These are phyloP conservation scores for Scaptomyza montana DNA, from an alignment of 1,140 invertebrate genomes.

Conservation along the genomic window DNA sequence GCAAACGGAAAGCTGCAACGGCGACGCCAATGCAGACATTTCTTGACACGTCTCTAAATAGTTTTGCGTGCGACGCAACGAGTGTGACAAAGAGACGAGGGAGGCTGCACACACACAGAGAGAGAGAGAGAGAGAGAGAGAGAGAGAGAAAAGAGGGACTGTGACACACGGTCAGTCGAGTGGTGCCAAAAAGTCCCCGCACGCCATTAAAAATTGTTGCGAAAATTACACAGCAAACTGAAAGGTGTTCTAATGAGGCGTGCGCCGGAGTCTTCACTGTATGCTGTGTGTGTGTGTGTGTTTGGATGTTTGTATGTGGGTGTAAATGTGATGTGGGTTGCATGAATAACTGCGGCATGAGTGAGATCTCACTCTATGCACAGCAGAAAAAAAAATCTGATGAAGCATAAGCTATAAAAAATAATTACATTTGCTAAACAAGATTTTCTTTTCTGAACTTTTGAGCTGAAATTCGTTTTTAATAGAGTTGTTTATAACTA, in stretches of 20 bases:
- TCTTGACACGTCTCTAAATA: slow-evolving; percentile 83
- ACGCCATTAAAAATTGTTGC: slow-evolving; percentile 80
- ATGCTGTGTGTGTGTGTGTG: slow-evolving; percentile 13
- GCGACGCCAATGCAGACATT: slow-evolving; percentile 73
- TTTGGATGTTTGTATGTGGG: slow-evolving; percentile 20
- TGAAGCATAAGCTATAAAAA: slow-evolving; percentile 20
- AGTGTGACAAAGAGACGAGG: slow-evolving; percentile 20
- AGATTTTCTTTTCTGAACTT: background rate
- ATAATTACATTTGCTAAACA: slow-evolving; percentile 14
- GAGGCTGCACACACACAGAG: background rate
- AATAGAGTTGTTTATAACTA: background rate
- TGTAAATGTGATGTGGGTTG: slow-evolving; percentile 41
- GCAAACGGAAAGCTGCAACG: slow-evolving; percentile 21
- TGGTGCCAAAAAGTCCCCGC: slow-evolving; percentile 80
- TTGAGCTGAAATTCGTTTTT: background rate
- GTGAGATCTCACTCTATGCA: slow-evolving; percentile 46
- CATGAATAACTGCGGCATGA: slow-evolving; percentile 46
- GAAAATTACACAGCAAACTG: slow-evolving; percentile 80
- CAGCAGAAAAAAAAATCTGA: slow-evolving; percentile 21
- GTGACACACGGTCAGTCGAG: slow-evolving; percentile 75
- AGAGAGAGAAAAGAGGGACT: slow-evolving; percentile 22
- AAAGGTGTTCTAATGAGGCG: slow-evolving; percentile 81
- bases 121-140: background rate
- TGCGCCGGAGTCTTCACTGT: slow-evolving; percentile 62
- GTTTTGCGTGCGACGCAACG: slow-evolving; percentile 73